phyloP scores from a whole-genome alignment of 1,140 invertebrate species.

The Venustaconcha ellipsiformis region DNA sequence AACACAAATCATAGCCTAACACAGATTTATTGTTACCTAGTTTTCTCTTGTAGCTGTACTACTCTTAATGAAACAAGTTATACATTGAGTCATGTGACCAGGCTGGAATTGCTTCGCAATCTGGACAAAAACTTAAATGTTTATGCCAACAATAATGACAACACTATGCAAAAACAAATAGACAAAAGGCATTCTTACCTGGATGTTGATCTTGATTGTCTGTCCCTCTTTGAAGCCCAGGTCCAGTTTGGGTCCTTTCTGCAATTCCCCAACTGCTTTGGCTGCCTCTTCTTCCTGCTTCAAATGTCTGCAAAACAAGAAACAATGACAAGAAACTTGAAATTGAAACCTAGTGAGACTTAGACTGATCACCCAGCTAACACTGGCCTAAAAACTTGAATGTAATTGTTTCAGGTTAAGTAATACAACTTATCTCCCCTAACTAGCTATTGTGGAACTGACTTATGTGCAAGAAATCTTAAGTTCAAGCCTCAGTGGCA shows the following conservation, averaged over 20 bases:
- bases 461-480: too few species aligned
- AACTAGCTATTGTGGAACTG: too few species aligned
- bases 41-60: too few species aligned
- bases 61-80: too few species aligned
- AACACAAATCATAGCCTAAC: too few species aligned
- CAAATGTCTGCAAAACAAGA: slow-evolving; percentile 75
- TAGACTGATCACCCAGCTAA: background rate
- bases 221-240: slow-evolving; percentile 98
- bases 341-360: background rate
- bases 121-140: too few species aligned
- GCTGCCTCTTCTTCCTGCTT: slow-evolving; percentile 84
- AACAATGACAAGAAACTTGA: background rate
- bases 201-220: slow-evolving; percentile 98
- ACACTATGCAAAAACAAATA: slow-evolving; percentile 10
- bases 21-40: too few species aligned
- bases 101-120: too few species aligned
- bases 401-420: background rate
- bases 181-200: slow-evolving; percentile 75
- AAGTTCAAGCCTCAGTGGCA: too few species aligned
- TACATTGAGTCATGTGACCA: too few species aligned
- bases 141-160: too few species aligned
- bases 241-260: slow-evolving; percentile 81
- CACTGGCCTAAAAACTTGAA: background rate
- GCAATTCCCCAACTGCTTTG: slow-evolving; percentile 71
- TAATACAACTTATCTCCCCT: too few species aligned